phyloP scores from a whole-genome alignment of 1,140 invertebrate genomes.

The Bilobella aurantiaca region DNA sequence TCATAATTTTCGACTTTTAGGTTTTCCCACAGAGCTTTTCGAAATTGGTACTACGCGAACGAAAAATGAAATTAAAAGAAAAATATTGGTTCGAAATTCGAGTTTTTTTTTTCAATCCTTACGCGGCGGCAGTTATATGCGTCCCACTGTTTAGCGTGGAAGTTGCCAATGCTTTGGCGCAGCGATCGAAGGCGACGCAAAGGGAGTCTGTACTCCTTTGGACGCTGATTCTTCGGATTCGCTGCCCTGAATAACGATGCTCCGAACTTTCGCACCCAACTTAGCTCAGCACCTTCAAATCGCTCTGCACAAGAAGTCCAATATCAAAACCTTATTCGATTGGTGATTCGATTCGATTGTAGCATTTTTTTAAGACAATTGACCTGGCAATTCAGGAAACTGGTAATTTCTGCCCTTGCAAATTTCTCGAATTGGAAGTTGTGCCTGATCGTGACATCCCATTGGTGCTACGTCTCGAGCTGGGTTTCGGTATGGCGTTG shows the following conservation, averaged over 20 bases:
- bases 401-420: no score
- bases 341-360: no score
- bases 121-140: neutral
- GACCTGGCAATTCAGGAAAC: no score
- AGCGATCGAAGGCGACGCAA: neutral
- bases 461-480: no score
- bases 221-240: neutral
- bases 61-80: neutral
- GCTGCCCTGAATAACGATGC: neutral
- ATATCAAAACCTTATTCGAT: no score
- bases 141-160: neutral
- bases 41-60: neutral
- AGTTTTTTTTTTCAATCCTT: neutral
- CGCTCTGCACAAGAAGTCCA: no score
- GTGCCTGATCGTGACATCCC: no score
- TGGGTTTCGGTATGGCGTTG: no score
- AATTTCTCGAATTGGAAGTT: no score
- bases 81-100: neutral
- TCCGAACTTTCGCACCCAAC: no score
- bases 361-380: no score
- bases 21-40: constrained; percentile 1
- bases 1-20: neutral
- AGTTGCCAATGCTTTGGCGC: neutral
- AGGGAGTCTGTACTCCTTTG: neutral
- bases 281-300: no score